Evolutionary conservation across 2,797 vertebrate genomes (phyloP).

Genomic region (Rallus crepitans): DNA sequence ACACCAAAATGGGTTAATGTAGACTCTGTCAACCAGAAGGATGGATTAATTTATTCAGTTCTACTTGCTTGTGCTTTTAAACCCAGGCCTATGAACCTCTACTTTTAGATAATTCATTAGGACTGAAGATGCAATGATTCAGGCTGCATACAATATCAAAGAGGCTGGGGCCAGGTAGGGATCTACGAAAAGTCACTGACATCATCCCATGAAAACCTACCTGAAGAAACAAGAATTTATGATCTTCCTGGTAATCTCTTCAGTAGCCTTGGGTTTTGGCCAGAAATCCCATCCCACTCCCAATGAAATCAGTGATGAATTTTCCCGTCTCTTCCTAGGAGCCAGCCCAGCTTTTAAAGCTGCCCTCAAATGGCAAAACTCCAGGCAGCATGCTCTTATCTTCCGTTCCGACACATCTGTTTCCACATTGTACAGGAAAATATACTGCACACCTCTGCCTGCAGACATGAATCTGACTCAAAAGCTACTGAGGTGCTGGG

Average conservation of each 20-base stretch:
- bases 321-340: not conserved
- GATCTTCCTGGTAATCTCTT: not conserved
- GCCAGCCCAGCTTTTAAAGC: conserved; percentile 13
- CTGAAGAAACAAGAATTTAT: not conserved
- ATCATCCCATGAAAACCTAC: not conserved
- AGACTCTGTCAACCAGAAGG: not conserved
- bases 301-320: conserved; percentile 27
- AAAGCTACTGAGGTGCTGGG: not conserved
- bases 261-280: not conserved
- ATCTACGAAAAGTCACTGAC: not conserved
- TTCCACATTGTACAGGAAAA: conserved; percentile 24
- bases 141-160: not conserved
- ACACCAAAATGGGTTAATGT: not conserved
- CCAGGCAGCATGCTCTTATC: not conserved
- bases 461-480: conserved; percentile 19
- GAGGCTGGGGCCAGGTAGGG: not conserved
- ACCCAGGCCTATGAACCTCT: not conserved
- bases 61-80: not conserved
- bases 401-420: conserved; percentile 35
- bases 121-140: not conserved
- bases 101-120: not conserved
- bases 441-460: not conserved
- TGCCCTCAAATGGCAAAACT: conserved; percentile 34
- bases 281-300: not conserved
- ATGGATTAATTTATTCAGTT: not conserved